Evolutionary conservation across 2,797 vertebrate genomes (phyloP), one percentile per base, ranked within the genome.

Genomic region (Odontamblyopus lacepedii): DNA sequence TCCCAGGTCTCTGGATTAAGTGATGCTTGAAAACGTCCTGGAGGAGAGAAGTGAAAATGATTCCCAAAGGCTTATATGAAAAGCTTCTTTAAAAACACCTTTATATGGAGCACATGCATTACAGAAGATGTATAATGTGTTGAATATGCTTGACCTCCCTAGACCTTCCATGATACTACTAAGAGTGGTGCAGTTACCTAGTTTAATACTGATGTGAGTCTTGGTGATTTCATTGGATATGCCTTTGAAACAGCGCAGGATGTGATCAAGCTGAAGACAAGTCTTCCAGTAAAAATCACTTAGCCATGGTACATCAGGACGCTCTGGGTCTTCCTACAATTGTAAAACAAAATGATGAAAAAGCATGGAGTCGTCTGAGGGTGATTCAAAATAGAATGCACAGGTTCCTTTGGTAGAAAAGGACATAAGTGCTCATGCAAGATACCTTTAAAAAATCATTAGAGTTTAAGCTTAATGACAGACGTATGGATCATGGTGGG

Each of bases 181-280:
- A 63, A 73, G 13, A 66, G 2, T n/a, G 29, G 29, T 32, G 56
- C 6, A 4, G 35, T 79, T 84, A 89, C 88, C 87, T 6, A 89
- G 72, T n/a, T 71, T 51, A 59, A 91, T 73, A 23, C 70, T 48
- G 63, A 91, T 85, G 15, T 83, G 71, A 0, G 69, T 87, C 61
- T 29, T 83, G 74, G 89, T 62, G 53, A 95, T 86, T 63, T 94
- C 84, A 27, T 77, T 81, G 53, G 87, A 89, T 73, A 96, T 91
- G 81, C 89, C 92, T 63, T 87, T 88, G 88, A 96, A 96, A 90
- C 91, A 91, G 68, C 83, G 85, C 69, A 96, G 80, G 0, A 67
- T 81, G 73, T 95, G 85, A 73, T 95, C 93, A 70, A 95, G 88
- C 76, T 95, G 92, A 89, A 91, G 95, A 76, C 92, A 95, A 0